A percentile compares a stretch with the other conserved stretches of the same genome.
Conservation (phyloP, 2,888 invertebrate species). For the Proisotoma minuta region DNA sequence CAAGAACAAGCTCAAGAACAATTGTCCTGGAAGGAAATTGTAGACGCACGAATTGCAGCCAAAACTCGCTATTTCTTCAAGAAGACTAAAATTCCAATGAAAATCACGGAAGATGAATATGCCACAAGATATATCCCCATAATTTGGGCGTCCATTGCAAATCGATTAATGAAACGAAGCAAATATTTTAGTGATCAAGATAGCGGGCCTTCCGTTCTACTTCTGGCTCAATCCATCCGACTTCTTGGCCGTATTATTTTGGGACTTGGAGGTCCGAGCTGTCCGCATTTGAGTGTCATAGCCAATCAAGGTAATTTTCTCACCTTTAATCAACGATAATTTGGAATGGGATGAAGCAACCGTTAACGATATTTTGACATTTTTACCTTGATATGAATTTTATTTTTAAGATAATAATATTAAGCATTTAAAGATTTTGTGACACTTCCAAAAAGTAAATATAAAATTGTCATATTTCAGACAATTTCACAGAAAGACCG, state of each 20-base stretch:
- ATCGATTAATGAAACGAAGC: conserved; percentile 22
- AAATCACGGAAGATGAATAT: conserved; percentile 33
- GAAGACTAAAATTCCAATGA: conserved; percentile 16
- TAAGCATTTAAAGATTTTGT: too few species aligned
- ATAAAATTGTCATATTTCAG: too few species aligned
- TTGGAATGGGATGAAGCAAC: too few species aligned
- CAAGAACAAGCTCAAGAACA: neutral
- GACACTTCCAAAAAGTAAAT: too few species aligned
- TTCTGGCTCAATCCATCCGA: conserved; percentile 35
- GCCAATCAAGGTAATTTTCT: conserved; percentile 36
- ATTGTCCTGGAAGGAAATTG: conserved; percentile 40
- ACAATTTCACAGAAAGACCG: too few species aligned
- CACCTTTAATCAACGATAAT: neutral
- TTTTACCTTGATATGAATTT: too few species aligned
- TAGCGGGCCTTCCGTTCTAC: conserved; percentile 26
- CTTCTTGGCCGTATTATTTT: conserved; percentile 37
- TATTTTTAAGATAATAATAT: too few species aligned
- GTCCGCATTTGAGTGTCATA: conserved; percentile 39
- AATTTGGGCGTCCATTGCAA: conserved; percentile 42
- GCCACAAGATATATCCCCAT: conserved; percentile 37
- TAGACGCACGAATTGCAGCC: conserved; percentile 38
- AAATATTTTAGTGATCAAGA: conserved; percentile 21
- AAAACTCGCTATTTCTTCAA: conserved; percentile 39
- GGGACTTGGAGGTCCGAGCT: conserved; percentile 33
- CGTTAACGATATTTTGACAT: neutral